Percentiles rank a stretch among this genome's conserved stretches.
These are phyloP conservation scores for Unio pictorum DNA, from an alignment of 2,888 invertebrate genomes.

Conservation along the genomic window DNA sequence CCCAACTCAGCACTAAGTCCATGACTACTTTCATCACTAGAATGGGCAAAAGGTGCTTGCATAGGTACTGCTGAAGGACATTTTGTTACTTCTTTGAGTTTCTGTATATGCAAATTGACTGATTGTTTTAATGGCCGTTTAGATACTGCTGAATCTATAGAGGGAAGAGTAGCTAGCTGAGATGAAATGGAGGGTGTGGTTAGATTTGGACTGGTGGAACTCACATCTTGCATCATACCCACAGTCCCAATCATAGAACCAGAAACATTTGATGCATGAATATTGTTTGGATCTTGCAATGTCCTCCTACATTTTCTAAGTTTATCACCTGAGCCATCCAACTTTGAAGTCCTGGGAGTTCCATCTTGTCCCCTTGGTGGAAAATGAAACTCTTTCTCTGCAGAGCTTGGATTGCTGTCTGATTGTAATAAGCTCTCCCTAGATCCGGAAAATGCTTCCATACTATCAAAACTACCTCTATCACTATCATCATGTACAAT, in stretches of 20 bases:
- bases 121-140: slow-evolving; percentile 5
- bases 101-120: slow-evolving; percentile 6
- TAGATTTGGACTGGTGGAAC: slow-evolving; percentile 2
- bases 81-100: no score
- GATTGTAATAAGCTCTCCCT: slow-evolving; percentile 42
- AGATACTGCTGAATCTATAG: slow-evolving; percentile 40
- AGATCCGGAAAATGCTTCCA: slow-evolving; percentile 62
- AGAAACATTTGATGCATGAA: no score
- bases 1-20: background rate
- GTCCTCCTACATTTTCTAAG: no score
- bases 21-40: slow-evolving; percentile 7
- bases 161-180: slow-evolving; percentile 37
- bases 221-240: background rate
- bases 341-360: no score
- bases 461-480: slow-evolving; percentile 59
- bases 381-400: no score
- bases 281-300: no score
- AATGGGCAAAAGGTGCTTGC: slow-evolving; percentile 20
- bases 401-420: no score
- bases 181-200: background rate
- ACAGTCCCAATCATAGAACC: background rate
- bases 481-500: slow-evolving; percentile 43
- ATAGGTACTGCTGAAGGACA: slow-evolving; percentile 11
- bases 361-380: no score
- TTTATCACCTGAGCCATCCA: no score